Base-by-base conservation (phyloP, 2,797 vertebrate genomes). In the Sebastolobus alascanus region DNA sequence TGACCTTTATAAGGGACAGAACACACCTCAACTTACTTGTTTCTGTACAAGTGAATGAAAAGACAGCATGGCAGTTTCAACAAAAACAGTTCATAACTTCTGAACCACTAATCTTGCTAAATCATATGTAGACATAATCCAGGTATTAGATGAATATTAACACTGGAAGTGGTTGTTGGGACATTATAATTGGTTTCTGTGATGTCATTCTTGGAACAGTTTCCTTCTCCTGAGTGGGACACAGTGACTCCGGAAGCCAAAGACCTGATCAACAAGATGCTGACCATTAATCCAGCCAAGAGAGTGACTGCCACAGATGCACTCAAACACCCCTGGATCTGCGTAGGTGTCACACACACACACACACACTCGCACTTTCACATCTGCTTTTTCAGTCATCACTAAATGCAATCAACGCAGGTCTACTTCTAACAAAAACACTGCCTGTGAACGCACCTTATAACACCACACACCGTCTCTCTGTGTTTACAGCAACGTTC, bases 231-330 rank as follows among this genome's bases (percentile, higher is more conserved):
- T 73, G 98, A 99, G 92, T 99, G 98, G 98, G 98, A 99, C 93
- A 99, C 98, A 0, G 98, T 99, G 91, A 99, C 98, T 61, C 97
- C 98, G 46, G 98, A 99, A 94, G 98, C 98, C 91, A 99, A 99
- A 96, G 98, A 99, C 92, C 96, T 99, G 78, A 99, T 99, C 93
- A 99, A 99, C 89, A 99, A 99, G 94, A 99, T 99, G 98, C 96
- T 99, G 82, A 99, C 98, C 61, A 99, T 99, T 77, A 99, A 99
- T 87, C 98, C 98, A 25, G 97, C 96, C 69, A 99, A 99, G 91
- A 96, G 98, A 68, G 97, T 99, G 89, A 98, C 97, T 0, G 98
- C 97, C 59, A 96, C 97, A 0, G 98, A 99, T 67, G 98, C 97
- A 0, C 96, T 99, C 77, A 99, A 98, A 90, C 98, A 99, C 87